Conservation (phyloP, 2,888 invertebrate genomes). For the Rapana venosa region DNA sequence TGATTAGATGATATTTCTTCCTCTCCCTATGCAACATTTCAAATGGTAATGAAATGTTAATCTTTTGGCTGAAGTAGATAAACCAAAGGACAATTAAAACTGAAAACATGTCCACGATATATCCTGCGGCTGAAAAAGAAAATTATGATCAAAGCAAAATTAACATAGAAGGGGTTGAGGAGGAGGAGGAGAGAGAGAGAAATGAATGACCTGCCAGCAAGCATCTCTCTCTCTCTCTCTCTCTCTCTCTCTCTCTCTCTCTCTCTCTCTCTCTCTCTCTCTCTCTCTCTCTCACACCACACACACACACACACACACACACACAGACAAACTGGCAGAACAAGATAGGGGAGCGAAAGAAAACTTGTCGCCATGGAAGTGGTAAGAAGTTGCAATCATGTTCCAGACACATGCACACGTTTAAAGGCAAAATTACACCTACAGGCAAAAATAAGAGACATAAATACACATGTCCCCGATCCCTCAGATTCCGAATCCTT, state of each 20-base stretch:
- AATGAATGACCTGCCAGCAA: neutral
- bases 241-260: neutral
- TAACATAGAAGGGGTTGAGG: no score
- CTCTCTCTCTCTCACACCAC: neutral
- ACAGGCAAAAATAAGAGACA: neutral
- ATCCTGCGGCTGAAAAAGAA: no score
- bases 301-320: neutral
- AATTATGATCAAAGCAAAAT: no score
- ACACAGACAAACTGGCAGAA: neutral
- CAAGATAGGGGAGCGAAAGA: neutral
- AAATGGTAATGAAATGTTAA: no score
- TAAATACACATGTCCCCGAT: neutral
- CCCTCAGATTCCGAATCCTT: no score
- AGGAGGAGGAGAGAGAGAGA: neutral
- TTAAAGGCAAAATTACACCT: neutral
- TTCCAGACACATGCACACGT: neutral
- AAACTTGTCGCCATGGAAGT: no score
- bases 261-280: constrained; percentile 8
- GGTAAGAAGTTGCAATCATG: neutral
- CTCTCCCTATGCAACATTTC: no score
- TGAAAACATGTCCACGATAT: no score
- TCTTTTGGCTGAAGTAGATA: no score
- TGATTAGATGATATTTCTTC: no score
- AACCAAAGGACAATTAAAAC: no score
- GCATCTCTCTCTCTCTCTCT: no score